Conservation (phyloP, 2,797 vertebrate genomes). For the Catostomus latipinnis region DNA sequence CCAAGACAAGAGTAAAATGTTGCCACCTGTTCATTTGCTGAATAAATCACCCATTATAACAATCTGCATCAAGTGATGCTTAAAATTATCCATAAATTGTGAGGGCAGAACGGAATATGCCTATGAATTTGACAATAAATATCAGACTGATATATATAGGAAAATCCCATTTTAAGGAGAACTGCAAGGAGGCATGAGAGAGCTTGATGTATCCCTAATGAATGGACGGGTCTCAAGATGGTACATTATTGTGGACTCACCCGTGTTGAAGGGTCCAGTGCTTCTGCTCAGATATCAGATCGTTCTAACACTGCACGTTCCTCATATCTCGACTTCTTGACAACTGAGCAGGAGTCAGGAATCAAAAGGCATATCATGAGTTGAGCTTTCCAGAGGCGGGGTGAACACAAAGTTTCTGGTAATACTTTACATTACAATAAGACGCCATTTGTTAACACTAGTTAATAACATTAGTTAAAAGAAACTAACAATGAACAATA, state of each 20-base stretch:
- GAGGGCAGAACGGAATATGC: no score
- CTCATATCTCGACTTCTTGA: background rate
- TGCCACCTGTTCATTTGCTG: background rate
- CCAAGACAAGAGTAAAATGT: background rate
- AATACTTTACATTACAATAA: no score
- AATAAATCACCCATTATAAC: background rate
- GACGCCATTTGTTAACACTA: no score
- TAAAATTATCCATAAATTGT: background rate
- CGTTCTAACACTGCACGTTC: background rate
- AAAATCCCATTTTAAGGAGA: background rate
- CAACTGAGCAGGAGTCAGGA: constrained; percentile 35
- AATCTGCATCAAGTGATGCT: background rate
- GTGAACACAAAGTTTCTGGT: background rate
- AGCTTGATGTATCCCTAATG: background rate
- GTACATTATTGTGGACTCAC: constrained; percentile 8
- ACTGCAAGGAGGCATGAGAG: background rate
- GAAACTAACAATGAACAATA: no score
- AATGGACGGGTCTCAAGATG: background rate
- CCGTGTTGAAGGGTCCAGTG: background rate
- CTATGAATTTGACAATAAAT: background rate
- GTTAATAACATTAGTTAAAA: no score
- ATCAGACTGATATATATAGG: background rate
- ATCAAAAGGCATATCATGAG: background rate
- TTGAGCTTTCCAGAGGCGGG: constrained; percentile 11
- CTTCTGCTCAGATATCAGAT: background rate